phyloP scores from a whole-genome alignment of 2,113 vertebrate species.

The Actinemys pallida region DNA sequence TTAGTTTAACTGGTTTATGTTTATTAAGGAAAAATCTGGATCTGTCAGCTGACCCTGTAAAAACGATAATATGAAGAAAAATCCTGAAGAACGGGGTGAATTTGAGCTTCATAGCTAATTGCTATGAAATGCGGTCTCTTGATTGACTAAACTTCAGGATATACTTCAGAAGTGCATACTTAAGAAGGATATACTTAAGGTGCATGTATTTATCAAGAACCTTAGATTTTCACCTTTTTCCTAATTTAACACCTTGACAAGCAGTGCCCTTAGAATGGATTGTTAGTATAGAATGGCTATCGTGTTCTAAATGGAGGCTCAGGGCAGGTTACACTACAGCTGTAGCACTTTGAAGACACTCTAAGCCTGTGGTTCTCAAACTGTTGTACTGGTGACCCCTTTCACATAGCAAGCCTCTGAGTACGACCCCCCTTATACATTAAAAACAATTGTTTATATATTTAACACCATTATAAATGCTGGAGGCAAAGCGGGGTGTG shows the following conservation, averaged over 20 bases:
- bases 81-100: background rate
- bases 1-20: conserved; percentile 43
- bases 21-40: conserved; percentile 18
- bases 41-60: background rate
- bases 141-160: background rate
- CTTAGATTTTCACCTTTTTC: background rate
- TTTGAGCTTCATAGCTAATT: background rate
- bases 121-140: background rate
- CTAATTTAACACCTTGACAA: background rate
- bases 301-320: conserved; percentile 9
- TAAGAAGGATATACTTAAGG: background rate
- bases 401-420: too few relatives aligned
- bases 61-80: accelerated
- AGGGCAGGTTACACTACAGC: too few relatives aligned
- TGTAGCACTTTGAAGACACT: too few relatives aligned
- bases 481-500: too few relatives aligned
- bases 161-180: background rate
- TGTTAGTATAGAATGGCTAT: too few relatives aligned
- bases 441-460: too few relatives aligned
- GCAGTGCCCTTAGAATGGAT: background rate
- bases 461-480: too few relatives aligned
- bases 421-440: too few relatives aligned
- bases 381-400: too few relatives aligned
- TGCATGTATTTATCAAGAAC: background rate
- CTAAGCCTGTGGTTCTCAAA: too few relatives aligned